phyloP scores from a whole-genome alignment of 2,113 vertebrate species.

The Motacilla alba region DNA sequence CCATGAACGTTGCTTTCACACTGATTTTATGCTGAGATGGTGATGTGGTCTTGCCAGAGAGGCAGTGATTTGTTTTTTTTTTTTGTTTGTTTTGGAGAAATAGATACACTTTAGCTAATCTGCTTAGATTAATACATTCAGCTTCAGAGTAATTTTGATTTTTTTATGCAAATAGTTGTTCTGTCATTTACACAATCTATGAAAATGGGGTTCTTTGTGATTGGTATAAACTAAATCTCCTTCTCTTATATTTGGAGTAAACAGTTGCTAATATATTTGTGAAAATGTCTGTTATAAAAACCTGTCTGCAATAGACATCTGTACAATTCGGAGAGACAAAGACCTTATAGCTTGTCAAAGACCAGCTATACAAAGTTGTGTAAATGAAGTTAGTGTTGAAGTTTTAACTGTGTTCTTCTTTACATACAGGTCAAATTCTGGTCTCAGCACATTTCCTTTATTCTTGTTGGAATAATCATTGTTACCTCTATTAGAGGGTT shows the following conservation, averaged over 20 bases:
- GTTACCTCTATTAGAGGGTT: conserved; percentile 96
- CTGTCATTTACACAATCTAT: background rate
- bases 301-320: background rate
- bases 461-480: conserved; percentile 98
- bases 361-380: background rate
- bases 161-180: background rate
- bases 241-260: background rate
- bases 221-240: background rate
- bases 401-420: conserved; percentile 1
- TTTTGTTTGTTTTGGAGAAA: background rate
- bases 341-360: background rate
- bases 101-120: background rate
- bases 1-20: background rate
- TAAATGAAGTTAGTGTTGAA: background rate
- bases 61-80: background rate
- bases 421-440: conserved; percentile 93
- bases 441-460: conserved; percentile 99
- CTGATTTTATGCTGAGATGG: background rate
- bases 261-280: background rate
- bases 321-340: background rate
- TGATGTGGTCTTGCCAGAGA: background rate
- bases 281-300: background rate
- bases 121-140: background rate
- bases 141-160: background rate
- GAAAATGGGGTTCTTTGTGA: background rate